These are phyloP conservation scores for Drosophila murphyi DNA, from an alignment of 1,140 invertebrate species.

Conservation along the genomic window DNA sequence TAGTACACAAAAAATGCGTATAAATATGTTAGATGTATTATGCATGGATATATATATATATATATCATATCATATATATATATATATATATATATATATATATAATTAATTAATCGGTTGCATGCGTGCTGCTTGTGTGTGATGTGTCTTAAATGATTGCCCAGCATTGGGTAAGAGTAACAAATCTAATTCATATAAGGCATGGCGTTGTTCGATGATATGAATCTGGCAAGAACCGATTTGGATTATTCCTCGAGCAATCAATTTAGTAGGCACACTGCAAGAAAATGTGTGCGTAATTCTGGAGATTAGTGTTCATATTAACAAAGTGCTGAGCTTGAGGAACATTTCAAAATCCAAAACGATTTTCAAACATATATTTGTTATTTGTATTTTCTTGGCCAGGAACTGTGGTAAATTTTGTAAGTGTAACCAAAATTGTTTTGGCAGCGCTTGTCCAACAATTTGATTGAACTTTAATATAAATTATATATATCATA, in stretches of 20 bases:
- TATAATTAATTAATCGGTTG: not conserved
- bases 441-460: constrained; percentile 29
- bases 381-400: not conserved
- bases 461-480: constrained; percentile 11
- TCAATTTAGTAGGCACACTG: not conserved
- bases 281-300: constrained; percentile 7
- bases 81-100: constrained; percentile 11
- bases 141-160: constrained; percentile 8
- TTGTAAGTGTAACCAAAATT: constrained; percentile 14
- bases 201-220: not conserved
- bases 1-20: constrained; percentile 49
- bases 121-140: not conserved
- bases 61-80: constrained; percentile 4
- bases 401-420: not conserved
- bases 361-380: not conserved
- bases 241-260: not conserved
- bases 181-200: not conserved
- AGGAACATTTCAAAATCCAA: constrained; percentile 22
- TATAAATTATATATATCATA: constrained; percentile 1
- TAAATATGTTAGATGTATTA: constrained; percentile 30
- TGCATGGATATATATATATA: not conserved
- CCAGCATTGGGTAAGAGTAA: not conserved
- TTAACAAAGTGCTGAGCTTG: constrained; percentile 32
- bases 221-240: constrained; percentile 15
- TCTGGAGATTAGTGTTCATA: not conserved